Evolutionary conservation across 2,888 invertebrate genomes (phyloP).

Genomic region (Malthinus seriepunctatus): DNA sequence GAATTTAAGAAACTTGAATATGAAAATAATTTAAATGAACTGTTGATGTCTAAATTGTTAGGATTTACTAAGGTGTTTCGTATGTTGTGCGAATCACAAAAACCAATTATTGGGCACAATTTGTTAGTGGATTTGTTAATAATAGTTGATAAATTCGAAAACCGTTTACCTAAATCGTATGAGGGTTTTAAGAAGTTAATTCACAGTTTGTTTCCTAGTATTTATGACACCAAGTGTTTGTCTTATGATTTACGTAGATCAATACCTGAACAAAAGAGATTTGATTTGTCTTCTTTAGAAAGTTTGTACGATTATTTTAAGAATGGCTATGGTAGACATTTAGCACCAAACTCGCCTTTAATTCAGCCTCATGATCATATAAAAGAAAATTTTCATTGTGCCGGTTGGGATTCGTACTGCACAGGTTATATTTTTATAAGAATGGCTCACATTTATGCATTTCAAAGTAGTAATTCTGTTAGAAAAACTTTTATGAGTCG

Average conservation of each 20-base stretch:
- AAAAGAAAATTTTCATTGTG: constrained; percentile 63
- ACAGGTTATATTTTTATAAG: constrained; percentile 74
- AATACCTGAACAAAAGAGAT: constrained; percentile 53
- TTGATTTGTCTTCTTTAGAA: constrained; percentile 60
- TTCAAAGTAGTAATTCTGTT: constrained; percentile 55
- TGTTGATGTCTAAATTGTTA: constrained; percentile 57
- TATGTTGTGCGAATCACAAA: constrained; percentile 61
- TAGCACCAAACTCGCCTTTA: constrained; percentile 49
- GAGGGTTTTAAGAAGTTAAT: constrained; percentile 66
- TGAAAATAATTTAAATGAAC: constrained; percentile 56
- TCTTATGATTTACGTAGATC: constrained; percentile 58
- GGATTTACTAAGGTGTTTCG: constrained; percentile 72
- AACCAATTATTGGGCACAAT: constrained; percentile 80
- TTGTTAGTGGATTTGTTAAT: constrained; percentile 70
- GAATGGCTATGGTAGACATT: constrained; percentile 52
- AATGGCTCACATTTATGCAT: constrained; percentile 64
- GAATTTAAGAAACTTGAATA: constrained; percentile 44
- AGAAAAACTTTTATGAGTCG: constrained; percentile 56
- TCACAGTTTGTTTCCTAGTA: constrained; percentile 63
- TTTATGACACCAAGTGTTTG: constrained; percentile 77
- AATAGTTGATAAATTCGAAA: constrained; percentile 72
- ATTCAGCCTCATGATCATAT: constrained; percentile 43
- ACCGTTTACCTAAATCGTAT: constrained; percentile 68
- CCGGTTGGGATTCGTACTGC: constrained; percentile 83
- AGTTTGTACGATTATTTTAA: constrained; percentile 65